Percentiles rank a stretch among this genome's conserved stretches.
phyloP scores from a whole-genome alignment of 2,888 invertebrate genomes.

The Callimorpha dominula region DNA sequence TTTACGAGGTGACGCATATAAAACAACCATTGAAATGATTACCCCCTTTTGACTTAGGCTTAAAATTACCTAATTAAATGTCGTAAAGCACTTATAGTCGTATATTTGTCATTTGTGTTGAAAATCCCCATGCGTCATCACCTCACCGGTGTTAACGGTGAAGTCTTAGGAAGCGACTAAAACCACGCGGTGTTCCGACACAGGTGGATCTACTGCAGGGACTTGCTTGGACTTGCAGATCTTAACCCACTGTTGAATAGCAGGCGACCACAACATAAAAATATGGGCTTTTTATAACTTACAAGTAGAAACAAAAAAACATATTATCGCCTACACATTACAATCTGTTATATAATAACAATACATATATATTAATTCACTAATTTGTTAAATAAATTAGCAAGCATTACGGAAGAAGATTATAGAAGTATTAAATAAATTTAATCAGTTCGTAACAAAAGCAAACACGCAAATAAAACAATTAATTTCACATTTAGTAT shows the following conservation, averaged over 20 bases:
- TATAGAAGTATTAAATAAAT: slow-evolving; percentile 7
- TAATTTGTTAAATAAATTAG: slow-evolving; percentile 21
- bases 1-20: neutral
- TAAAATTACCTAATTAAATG: no score
- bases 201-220: neutral
- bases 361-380: slow-evolving; percentile 8
- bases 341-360: slow-evolving; percentile 10
- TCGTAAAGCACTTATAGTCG: neutral
- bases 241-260: no score
- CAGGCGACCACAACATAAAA: no score
- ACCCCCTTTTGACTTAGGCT: neutral
- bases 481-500: slow-evolving; percentile 50
- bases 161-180: neutral
- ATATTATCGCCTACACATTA: neutral
- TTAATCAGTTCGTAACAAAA: slow-evolving; percentile 15
- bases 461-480: slow-evolving; percentile 23
- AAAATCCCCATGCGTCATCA: neutral
- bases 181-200: neutral
- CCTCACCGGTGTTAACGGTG: neutral
- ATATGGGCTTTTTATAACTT: no score
- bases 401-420: slow-evolving; percentile 14
- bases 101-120: neutral
- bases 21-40: neutral
- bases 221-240: no score
- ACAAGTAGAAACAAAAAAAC: neutral